Evolutionary conservation across 1,140 invertebrate genomes (phyloP).

Genomic region (Hormaphis cornu): DNA sequence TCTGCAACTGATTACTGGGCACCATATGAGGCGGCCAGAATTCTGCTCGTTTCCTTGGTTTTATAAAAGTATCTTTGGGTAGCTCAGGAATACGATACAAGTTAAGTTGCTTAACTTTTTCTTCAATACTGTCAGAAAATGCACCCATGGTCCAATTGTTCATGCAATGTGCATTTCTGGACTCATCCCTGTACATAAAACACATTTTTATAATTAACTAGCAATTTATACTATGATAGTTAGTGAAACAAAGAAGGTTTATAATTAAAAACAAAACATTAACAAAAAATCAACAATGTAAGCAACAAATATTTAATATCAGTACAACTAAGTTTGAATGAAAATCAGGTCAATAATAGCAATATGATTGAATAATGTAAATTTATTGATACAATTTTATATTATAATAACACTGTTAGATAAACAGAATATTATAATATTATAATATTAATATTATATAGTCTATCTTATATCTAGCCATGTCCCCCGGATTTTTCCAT

Average conservation of each 20-base stretch:
- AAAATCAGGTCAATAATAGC: too few species aligned
- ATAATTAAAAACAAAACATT: too few species aligned
- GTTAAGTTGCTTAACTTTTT: constrained; percentile 21
- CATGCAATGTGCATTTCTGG: background rate
- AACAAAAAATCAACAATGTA: too few species aligned
- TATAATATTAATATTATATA: background rate
- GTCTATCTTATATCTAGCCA: background rate
- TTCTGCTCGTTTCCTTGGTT: constrained; percentile 26
- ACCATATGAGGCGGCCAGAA: constrained; percentile 26
- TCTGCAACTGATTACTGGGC: constrained; percentile 6
- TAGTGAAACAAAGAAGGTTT: too few species aligned
- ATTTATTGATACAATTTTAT: too few species aligned
- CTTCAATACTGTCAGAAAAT: constrained; percentile 18
- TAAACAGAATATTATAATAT: too few species aligned
- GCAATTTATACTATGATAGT: too few species aligned
- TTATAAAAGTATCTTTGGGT: constrained; percentile 39
- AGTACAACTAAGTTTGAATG: too few species aligned
- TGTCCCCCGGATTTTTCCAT: too few species aligned
- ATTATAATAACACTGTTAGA: too few species aligned
- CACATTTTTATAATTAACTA: background rate
- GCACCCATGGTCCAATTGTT: constrained; percentile 22
- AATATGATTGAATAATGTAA: too few species aligned
- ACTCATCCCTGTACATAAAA: constrained; percentile 4
- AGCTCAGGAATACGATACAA: constrained; percentile 22
- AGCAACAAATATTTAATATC: too few species aligned